Base-by-base conservation (phyloP, 2,888 invertebrate species). In the Apodemia duryi region DNA sequence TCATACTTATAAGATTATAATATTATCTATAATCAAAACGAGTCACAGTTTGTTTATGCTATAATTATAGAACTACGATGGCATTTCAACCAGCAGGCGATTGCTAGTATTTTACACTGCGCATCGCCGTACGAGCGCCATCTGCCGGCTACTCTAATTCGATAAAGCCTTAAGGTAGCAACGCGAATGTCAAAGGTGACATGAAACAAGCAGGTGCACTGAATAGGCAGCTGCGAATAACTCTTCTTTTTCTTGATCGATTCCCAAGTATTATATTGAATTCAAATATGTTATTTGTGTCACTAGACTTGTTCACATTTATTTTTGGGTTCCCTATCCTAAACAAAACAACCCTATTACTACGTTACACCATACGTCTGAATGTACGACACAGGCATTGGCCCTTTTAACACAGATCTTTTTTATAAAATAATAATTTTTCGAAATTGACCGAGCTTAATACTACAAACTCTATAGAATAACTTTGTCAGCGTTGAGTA, bases 181-280 rank as follows among this genome's bases (percentile, higher is more conserved):
- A 35, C 65, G 64, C 73, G 84, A 89, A 90, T 88, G 90, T 86
- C 88, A 88, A 79, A 88, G 84, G 83, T 84, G 81, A 83, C 79
- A 76, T 68, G 70, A 65, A 67, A 67, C 71, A 63, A 72, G 86
- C 88, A 88, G 88, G 88, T 88, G 85, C 75, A 72, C 71, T 68
- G 66, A 69, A 67, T 52, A 61, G 57, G 77, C 85, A 84, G 81
- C 84, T 84, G 85, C 81, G 66, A 71, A 67, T 66, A 49, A 65
- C 62, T 65, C 68, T 64, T 63, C 66, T 69, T 68, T 69, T 70
- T 70, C 67, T 66, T 62, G 64, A 66, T 69, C 65, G 65, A 70
- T 67, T 67, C 64, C 64, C 52, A 49, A 35, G 61, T 65, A 65
- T 65, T 64, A 65, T 65, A 60, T 65, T 51, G 63, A 66, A 70